Evolutionary conservation across 2,888 invertebrate genomes (phyloP).

Genomic region (Tribolium freemani): DNA sequence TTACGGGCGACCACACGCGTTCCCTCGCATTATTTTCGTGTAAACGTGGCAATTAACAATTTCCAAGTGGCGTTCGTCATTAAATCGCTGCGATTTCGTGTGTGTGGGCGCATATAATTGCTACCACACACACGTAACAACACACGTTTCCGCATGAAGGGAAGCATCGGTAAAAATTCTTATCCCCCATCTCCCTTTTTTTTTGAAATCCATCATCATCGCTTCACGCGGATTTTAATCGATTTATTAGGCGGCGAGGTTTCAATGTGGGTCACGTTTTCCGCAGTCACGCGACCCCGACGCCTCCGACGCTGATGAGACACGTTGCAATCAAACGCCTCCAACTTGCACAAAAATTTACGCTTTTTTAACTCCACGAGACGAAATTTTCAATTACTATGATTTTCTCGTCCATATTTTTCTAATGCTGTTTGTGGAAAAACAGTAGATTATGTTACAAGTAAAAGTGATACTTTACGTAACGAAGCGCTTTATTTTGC

Average conservation of each 20-base stretch:
- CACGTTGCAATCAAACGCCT: constrained; percentile 32
- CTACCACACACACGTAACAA: constrained; percentile 25
- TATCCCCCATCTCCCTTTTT: too few species aligned
- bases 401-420: too few species aligned
- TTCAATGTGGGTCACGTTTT: constrained; percentile 40
- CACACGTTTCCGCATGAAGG: constrained; percentile 24
- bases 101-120: constrained; percentile 30
- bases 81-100: constrained; percentile 22
- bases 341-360: too few species aligned
- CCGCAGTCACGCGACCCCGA: constrained; percentile 39
- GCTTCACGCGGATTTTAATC: constrained; percentile 16
- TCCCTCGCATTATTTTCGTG: constrained; percentile 13
- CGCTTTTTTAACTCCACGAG: too few species aligned
- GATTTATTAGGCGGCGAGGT: constrained; percentile 34
- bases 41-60: constrained; percentile 26
- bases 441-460: too few species aligned
- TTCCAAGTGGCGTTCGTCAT: constrained; percentile 22
- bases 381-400: too few species aligned
- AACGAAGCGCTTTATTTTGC: too few species aligned
- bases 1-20: not conserved
- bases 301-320: constrained; percentile 19
- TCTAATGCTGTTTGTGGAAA: too few species aligned
- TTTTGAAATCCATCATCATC: constrained; percentile 19
- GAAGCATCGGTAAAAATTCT: constrained; percentile 13
- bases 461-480: too few species aligned